A percentile compares a stretch with the other conserved stretches of the same genome.
Evolutionary conservation across 2,113 vertebrate species (phyloP).

Genomic region (Colius striatus): DNA sequence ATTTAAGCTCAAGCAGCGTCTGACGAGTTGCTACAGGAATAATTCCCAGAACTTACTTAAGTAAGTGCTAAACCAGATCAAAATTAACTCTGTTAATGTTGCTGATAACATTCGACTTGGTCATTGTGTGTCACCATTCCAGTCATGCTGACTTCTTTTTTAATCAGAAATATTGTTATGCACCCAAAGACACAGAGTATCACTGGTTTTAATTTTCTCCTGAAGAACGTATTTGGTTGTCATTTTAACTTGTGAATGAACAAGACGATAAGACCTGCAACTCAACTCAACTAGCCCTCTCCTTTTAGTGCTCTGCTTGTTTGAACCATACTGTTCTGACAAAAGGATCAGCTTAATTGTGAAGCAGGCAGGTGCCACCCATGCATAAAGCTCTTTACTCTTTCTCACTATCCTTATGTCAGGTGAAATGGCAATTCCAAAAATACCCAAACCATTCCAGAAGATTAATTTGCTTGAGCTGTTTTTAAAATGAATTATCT

Average conservation of each 20-base stretch:
- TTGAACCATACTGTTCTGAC: background rate
- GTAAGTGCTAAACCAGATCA: background rate
- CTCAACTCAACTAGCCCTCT: background rate
- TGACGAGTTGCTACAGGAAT: background rate
- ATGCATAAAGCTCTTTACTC: background rate
- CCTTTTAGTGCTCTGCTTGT: background rate
- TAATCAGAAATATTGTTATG: background rate
- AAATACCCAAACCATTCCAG: background rate
- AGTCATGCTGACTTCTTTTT: background rate
- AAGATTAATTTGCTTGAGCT: background rate
- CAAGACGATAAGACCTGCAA: background rate
- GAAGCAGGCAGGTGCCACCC: background rate
- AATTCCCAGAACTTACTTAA: background rate
- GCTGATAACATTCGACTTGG: background rate
- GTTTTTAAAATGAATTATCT: background rate
- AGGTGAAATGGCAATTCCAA: background rate
- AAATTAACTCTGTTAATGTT: background rate
- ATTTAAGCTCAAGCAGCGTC: background rate
- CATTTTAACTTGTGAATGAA: background rate
- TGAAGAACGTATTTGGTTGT: background rate
- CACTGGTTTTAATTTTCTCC: background rate
- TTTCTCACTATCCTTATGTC: background rate
- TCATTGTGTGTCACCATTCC: fast-evolving
- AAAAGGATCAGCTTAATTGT: background rate
- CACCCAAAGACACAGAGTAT: background rate